Evolutionary conservation across 2,797 vertebrate genomes (phyloP), one percentile per base, ranked within the genome.

Genomic region (Spinus olivaceus): DNA sequence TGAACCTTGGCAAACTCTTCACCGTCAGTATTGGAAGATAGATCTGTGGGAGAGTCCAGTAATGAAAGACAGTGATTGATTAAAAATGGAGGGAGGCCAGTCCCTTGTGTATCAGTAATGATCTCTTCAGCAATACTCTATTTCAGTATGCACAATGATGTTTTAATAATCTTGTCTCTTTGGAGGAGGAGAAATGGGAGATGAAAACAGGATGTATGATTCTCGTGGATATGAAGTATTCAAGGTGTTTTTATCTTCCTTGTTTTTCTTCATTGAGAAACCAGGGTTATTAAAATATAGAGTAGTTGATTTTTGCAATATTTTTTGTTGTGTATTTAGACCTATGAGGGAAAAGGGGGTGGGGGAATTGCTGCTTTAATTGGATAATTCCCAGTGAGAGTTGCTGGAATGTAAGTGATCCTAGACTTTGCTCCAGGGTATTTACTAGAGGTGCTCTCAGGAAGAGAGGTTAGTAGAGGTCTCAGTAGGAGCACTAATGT

Each of bases 1-100:
- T 99, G 88, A 98, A 99, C 97, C 98, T 99, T 49, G 90, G 98
- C 97, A 99, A 99, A 96, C 98, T 99, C 95, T 99, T 99, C 90
- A 93, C 98, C 39, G 60, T 98, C 96, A 97, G 90, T 39, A 86
- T 97, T 35, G 96, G 98, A 94, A 99, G 98, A 98, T 98, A 99
- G 98, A 98, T 98, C 97, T 96, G 49, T 59, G 71, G 90, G 53
- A 80, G 79, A 95, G 81, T 49, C 74, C 80, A 91, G 2, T 66
- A 87, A 77, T 41, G 89, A 94, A 44, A 88, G 85, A 59, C 89
- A 64, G 32, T 95, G 81, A 87, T 30, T 13, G 60, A 56, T 66
- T 39, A 44, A 81, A 84, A 73, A 49, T 25, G n/a, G 83, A 50
- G 54, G 51, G 61, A 87, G 35, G 39, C 74, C 82, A 44, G 72